A percentile compares a stretch with the other conserved stretches of the same genome.
Evolutionary conservation across 2,113 vertebrate species (phyloP).

Genomic region (Pseudorasbora parva): DNA sequence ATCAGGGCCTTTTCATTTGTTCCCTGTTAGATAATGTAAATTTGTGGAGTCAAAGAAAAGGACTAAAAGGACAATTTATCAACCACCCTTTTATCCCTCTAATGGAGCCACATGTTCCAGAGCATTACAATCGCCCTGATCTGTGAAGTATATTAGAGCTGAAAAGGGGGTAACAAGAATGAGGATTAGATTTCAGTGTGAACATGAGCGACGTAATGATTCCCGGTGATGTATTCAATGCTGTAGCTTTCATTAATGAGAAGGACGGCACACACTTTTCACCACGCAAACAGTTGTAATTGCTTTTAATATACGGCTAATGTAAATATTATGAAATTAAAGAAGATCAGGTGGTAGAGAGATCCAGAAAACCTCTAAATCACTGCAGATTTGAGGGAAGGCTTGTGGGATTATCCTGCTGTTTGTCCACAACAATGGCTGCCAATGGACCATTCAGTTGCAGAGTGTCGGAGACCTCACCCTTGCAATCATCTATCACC

Average conservation of each 20-base stretch:
- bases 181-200: conserved; percentile 27
- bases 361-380: conserved; percentile 7
- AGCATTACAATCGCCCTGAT: conserved; percentile 42
- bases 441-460: conserved; percentile 27
- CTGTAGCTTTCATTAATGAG: conserved; percentile 7
- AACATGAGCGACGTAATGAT: conserved; percentile 11
- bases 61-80: conserved; percentile 80
- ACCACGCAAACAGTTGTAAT: not conserved
- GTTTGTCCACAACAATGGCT: conserved; percentile 50
- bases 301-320: not conserved
- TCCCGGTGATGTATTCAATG: conserved; percentile 3
- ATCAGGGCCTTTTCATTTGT: conserved; percentile 81
- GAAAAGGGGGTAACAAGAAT: conserved; percentile 24
- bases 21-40: conserved; percentile 81
- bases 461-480: conserved; percentile 42
- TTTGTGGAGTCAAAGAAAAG: conserved; percentile 81
- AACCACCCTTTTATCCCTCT: conserved; percentile 68
- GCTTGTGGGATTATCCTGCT: conserved; percentile 34
- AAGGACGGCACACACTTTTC: not conserved
- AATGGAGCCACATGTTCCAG: conserved; percentile 56
- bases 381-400: conserved; percentile 27
- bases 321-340: not conserved
- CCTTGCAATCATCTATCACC: conserved; percentile 71
- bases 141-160: conserved; percentile 34
- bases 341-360: conserved; percentile 13